Base-by-base conservation (phyloP, 2,797 vertebrate genomes). In the Manis javanica region DNA sequence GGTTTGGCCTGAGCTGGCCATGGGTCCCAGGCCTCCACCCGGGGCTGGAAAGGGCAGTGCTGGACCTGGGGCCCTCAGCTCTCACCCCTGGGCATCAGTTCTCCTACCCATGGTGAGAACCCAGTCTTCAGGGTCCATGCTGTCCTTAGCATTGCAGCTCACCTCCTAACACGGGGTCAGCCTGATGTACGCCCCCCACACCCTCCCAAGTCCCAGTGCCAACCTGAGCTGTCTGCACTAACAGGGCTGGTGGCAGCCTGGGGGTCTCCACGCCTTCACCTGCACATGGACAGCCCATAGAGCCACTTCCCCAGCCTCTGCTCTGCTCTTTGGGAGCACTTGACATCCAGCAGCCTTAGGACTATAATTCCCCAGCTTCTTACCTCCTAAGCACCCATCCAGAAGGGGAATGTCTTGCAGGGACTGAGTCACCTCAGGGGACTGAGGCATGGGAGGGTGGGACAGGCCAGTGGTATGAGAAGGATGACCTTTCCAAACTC, bases 231-330 rank as follows among this genome's bases (percentile, higher is more conserved):
- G 42, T 16, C n/a, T 23, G 79, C 53, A 23, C 2, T n/a, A 49
- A 42, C 51, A 51, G 0, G 0, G 21, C n/a, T 10, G 37, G 37
- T 39, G 37, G 37, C 77, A 49, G 49, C 31, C 37, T 21, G 24
- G 7, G 19, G 57, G 21, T 24, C 34, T 19, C 49, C 74, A 15
- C 34, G 34, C 46, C 8, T 71, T 66, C 11, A 5, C 31, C 24
- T 34, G 4, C 49, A 7, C 37, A 39, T 0, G 24, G 31, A 31
- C 3, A 24, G 6, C 7, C 12, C 21, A 23, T 1, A 0, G 15
- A 29, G n/a, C 10, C 31, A n/a, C 53, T 29, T 61, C 24, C 18
- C 29, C 53, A 31, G 13, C 18, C 5, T 64, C 4, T 26, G 2
- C 37, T 26, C 37, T 37, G 61, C 16, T 7, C 18, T 31, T 85